Evolutionary conservation across 2,888 invertebrate genomes (phyloP).

Genomic region (Eremobia ochroleuca): DNA sequence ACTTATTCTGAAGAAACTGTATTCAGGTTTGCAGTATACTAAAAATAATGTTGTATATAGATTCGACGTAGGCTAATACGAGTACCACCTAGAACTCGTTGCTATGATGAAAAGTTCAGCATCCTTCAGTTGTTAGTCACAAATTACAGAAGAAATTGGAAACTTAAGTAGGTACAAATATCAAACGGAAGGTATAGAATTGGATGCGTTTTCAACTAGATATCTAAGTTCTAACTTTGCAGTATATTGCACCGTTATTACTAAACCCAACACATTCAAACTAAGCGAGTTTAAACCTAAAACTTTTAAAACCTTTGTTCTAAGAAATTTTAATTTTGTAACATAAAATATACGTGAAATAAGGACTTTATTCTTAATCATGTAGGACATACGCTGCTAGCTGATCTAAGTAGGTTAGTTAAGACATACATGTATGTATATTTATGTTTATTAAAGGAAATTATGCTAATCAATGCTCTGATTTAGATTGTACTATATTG

Average conservation of each 20-base stretch:
- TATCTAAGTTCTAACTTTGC: not conserved
- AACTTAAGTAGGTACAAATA: not conserved
- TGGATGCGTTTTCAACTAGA: not conserved
- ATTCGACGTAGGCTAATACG: not conserved
- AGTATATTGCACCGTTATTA: not conserved
- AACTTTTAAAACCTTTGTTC: conserved; percentile 36
- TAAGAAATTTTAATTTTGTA: conserved; percentile 30
- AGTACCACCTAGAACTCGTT: not conserved
- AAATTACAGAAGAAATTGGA: not conserved
- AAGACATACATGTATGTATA: conserved; percentile 7
- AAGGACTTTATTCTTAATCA: conserved; percentile 41
- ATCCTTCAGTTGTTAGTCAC: not conserved
- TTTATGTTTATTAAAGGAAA: conserved; percentile 19
- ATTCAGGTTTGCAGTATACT: too few species aligned
- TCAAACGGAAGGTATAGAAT: not conserved
- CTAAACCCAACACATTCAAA: conserved; percentile 26
- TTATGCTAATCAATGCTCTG: not conserved
- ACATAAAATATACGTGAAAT: conserved; percentile 26
- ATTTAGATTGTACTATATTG: too few species aligned
- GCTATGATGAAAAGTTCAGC: not conserved
- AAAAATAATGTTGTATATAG: too few species aligned
- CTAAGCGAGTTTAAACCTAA: conserved; percentile 1
- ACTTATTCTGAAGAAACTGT: too few species aligned
- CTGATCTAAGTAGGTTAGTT: conserved; percentile 70
- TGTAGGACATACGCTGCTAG: conserved; percentile 58